Base-by-base conservation (phyloP, 2,888 invertebrate genomes). In the Dione vanillae region DNA sequence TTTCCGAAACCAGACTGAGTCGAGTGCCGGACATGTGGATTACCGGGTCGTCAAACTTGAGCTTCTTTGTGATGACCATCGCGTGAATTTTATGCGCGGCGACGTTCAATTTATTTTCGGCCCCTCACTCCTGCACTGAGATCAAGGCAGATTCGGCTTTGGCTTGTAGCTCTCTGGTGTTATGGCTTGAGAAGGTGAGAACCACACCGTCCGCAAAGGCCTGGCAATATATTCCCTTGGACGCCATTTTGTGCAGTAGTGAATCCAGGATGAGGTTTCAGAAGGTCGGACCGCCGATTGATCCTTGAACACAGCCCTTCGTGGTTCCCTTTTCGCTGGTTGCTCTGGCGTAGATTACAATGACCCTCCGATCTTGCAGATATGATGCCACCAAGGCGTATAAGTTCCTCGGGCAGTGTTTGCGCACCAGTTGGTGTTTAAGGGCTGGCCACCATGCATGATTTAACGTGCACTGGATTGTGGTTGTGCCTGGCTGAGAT, bases 361-460 rank as follows among this genome's bases (percentile, higher is more conserved):
- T 69, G 0, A 77, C 69, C 51, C 20, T 73, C 2, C 75, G 19
- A 49, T 69, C 59, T 0, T 37, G 14, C 0, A 77, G 65, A 64
- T 77, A 76, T 0, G 65, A 65, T 16, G 54, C 51, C 10, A 59
- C 59, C 20, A 67, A 11, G 10, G 8, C 14, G 5, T 47, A 62
- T 1, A 76, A 12, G 52, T 75, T 73, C 6, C 11, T 12, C 1
- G 77, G 79, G 27, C 74, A 77, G 6, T 67, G 56, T 54, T 68
- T 69, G 0, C 54, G 20, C 2, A 45, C 64, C 10, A 78, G 61
- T 37, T 73, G 66, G 1, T 45, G 2, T 52, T 67, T 70, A 1
- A 78, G 69, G 7, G 67, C 65, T 9, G 79, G 80, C 80, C 80
- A 81, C 80, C 79, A 82, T 0, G 80, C 80, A 61, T 76, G 49